Evolutionary conservation across 2,888 invertebrate genomes (phyloP).

Genomic region (Ephialtes manifestator): DNA sequence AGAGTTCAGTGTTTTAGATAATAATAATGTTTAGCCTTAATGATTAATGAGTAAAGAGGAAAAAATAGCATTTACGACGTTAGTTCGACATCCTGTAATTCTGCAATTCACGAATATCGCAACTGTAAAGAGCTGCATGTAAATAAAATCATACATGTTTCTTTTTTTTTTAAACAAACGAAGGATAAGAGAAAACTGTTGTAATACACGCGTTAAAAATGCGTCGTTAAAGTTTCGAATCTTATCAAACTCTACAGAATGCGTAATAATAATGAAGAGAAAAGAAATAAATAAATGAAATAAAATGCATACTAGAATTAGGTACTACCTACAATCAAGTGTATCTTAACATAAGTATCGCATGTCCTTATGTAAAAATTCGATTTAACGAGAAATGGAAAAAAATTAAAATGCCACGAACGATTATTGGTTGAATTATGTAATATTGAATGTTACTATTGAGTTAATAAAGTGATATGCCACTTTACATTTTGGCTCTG

Average conservation of each 20-base stretch:
- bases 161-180: constrained; percentile 62
- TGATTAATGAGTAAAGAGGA: constrained; percentile 25
- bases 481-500: constrained; percentile 82
- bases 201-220: constrained; percentile 82
- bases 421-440: constrained; percentile 85
- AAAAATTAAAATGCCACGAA: constrained; percentile 75
- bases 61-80: constrained; percentile 25
- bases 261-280: constrained; percentile 83
- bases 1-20: constrained; percentile 67
- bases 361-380: constrained; percentile 83
- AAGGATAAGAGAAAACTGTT: constrained; percentile 56
- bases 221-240: constrained; percentile 83
- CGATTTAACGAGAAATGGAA: constrained; percentile 46
- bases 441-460: constrained; percentile 86
- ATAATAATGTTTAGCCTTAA: constrained; percentile 62
- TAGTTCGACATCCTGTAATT: constrained; percentile 34
- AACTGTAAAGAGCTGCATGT: constrained; percentile 69
- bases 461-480: constrained; percentile 85
- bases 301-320: constrained; percentile 71
- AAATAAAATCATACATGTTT: constrained; percentile 68
- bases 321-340: constrained; percentile 82
- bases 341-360: constrained; percentile 83
- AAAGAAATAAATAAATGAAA: constrained; percentile 62
- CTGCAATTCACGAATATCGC: constrained; percentile 64
- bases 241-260: constrained; percentile 84